phyloP scores from a whole-genome alignment of 2,888 invertebrate genomes.

The Hirtodrosophila alboralis region DNA sequence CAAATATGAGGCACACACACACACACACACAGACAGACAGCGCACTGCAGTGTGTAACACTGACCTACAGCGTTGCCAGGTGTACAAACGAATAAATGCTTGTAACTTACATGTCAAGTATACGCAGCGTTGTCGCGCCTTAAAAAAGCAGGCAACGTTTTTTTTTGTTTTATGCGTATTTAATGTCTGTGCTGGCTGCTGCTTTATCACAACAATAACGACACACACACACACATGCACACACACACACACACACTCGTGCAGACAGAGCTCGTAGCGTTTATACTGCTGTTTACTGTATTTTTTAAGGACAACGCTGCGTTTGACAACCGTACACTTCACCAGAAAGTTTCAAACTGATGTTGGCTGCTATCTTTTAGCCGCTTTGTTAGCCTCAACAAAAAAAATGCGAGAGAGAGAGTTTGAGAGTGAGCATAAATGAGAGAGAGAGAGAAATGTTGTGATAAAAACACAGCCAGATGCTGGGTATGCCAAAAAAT shows the following conservation, averaged over 20 bases:
- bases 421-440: background rate
- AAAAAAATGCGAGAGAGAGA: too few species aligned
- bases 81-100: conserved; percentile 23
- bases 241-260: conserved; percentile 1
- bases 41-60: conserved; percentile 62
- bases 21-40: conserved; percentile 11
- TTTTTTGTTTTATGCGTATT: conserved; percentile 54
- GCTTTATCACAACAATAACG: conserved; percentile 57
- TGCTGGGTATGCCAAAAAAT: conserved; percentile 42
- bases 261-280: conserved; percentile 1
- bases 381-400: conserved; percentile 30
- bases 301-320: conserved; percentile 54
- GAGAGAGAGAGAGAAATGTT: conserved; percentile 57
- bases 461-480: conserved; percentile 57
- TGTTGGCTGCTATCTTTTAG: conserved; percentile 57
- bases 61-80: conserved; percentile 70
- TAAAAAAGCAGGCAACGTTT: conserved; percentile 42
- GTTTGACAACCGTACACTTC: conserved; percentile 72
- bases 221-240: conserved; percentile 14
- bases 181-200: conserved; percentile 48
- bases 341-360: conserved; percentile 79
- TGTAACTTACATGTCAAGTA: conserved; percentile 37
- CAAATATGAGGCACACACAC: conserved; percentile 35
- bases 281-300: conserved; percentile 24
- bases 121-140: conserved; percentile 24